Percentiles rank a stretch among this genome's conserved stretches.
phyloP scores from a whole-genome alignment of 2,888 invertebrate species.

The Tetranychus piercei region DNA sequence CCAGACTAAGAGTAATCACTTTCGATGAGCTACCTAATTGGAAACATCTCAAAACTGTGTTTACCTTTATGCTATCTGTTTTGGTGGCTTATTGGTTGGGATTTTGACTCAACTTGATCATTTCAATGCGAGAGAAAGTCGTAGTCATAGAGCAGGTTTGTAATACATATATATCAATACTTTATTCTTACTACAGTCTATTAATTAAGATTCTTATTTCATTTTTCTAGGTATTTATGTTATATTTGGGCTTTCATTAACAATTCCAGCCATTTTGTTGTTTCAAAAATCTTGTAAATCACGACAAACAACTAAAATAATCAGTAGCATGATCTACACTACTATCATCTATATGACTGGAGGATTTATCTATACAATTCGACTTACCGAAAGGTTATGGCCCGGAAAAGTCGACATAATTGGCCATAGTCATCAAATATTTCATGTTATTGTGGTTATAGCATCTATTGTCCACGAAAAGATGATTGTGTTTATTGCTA shows the following conservation, averaged over 20 bases:
- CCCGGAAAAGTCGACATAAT: constrained; percentile 93
- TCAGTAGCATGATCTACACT: background rate
- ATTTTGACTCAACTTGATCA: background rate
- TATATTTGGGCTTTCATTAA: background rate
- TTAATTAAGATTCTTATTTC: background rate
- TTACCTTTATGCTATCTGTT: background rate
- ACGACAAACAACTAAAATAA: background rate
- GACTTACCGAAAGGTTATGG: constrained; percentile 96
- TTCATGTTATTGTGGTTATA: constrained; percentile 88
- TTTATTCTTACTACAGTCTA: background rate
- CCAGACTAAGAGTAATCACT: background rate
- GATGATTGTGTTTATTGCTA: constrained; percentile 19
- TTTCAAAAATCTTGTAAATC: background rate
- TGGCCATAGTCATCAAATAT: constrained; percentile 98
- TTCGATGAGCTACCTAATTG: background rate
- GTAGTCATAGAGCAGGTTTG: background rate
- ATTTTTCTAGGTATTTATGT: background rate
- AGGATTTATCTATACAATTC: constrained; percentile 80
- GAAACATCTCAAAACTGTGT: background rate
- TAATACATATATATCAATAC: background rate
- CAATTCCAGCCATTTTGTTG: background rate
- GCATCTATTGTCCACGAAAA: constrained; percentile 77
- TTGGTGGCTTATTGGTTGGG: background rate
- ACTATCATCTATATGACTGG: constrained; percentile 45
- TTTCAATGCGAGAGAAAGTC: background rate